A percentile compares a stretch with the other conserved stretches of the same genome.
These are phyloP conservation scores for Brachycybe producta DNA, from an alignment of 2,888 invertebrate genomes.

Conservation along the genomic window DNA sequence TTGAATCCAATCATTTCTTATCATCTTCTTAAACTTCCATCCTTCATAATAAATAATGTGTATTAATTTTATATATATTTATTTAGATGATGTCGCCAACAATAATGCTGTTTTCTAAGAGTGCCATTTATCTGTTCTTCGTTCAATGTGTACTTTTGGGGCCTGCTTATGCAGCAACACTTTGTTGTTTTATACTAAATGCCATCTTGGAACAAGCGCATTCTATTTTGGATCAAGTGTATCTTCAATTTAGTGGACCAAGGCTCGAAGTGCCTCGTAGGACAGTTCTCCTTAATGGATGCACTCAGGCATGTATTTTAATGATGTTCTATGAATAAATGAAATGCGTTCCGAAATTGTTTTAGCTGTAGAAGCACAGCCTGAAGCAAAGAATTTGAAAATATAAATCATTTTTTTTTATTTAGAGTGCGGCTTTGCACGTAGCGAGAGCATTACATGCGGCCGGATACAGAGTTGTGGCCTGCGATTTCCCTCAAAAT, in stretches of 20 bases:
- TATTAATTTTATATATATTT: conserved; percentile 1
- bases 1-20: too few species aligned
- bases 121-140: conserved; percentile 12
- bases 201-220: conserved; percentile 1
- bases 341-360: not conserved
- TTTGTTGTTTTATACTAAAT: conserved; percentile 10
- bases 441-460: conserved; percentile 16
- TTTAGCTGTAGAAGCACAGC: not conserved
- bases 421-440: conserved; percentile 15
- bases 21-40: too few species aligned
- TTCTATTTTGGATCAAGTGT: not conserved
- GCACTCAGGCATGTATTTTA: conserved; percentile 11
- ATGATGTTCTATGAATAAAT: not conserved
- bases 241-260: not conserved
- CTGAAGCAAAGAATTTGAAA: too few species aligned
- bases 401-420: not conserved
- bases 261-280: not conserved
- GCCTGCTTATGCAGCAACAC: conserved; percentile 14
- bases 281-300: conserved; percentile 18
- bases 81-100: conserved; percentile 8
- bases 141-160: conserved; percentile 16
- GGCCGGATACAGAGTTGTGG: conserved; percentile 18
- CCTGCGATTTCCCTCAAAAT: conserved; percentile 19
- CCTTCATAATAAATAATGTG: too few species aligned
- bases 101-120: conserved; percentile 11